Conservation (phyloP, 2,113 vertebrate species). For the Cromileptes altivelis region DNA sequence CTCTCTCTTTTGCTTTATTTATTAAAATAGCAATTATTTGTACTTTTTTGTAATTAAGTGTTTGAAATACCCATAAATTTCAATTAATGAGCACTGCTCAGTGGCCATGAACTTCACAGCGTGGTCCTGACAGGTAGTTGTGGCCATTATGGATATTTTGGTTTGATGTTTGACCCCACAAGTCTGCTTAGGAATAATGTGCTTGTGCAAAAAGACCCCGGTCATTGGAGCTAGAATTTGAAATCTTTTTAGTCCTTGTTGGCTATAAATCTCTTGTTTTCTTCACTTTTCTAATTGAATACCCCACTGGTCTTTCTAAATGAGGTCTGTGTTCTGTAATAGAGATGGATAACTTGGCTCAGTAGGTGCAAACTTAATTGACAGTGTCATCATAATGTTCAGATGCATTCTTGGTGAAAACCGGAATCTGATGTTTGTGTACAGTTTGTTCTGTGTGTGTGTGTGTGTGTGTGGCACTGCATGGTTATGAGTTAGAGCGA, state of each 20-base stretch:
- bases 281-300: slow-evolving; percentile 59
- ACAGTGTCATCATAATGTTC: slow-evolving; percentile 56
- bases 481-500: slow-evolving; percentile 32
- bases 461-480: slow-evolving; percentile 16
- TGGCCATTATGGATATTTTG: slow-evolving; percentile 41
- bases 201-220: background rate
- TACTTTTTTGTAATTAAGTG: slow-evolving; percentile 22
- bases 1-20: slow-evolving; percentile 51
- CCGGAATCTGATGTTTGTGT: slow-evolving; percentile 38
- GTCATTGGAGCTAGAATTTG: slow-evolving; percentile 9
- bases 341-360: slow-evolving; percentile 62
- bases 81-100: slow-evolving; percentile 51
- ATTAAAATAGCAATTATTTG: slow-evolving; percentile 63
- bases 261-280: slow-evolving; percentile 52
- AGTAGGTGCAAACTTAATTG: slow-evolving; percentile 58
- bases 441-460: slow-evolving; percentile 11
- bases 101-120: slow-evolving; percentile 50
- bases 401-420: slow-evolving; percentile 37
- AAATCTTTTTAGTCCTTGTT: slow-evolving; percentile 26
- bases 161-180: slow-evolving; percentile 45
- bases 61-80: slow-evolving; percentile 60
- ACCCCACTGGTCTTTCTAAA: slow-evolving; percentile 50
- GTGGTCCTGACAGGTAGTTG: slow-evolving; percentile 47
- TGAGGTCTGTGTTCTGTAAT: slow-evolving; percentile 42
- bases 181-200: slow-evolving; percentile 15